Base-by-base conservation (phyloP, 2,888 invertebrate species). In the Lithophane semibrunnea region DNA sequence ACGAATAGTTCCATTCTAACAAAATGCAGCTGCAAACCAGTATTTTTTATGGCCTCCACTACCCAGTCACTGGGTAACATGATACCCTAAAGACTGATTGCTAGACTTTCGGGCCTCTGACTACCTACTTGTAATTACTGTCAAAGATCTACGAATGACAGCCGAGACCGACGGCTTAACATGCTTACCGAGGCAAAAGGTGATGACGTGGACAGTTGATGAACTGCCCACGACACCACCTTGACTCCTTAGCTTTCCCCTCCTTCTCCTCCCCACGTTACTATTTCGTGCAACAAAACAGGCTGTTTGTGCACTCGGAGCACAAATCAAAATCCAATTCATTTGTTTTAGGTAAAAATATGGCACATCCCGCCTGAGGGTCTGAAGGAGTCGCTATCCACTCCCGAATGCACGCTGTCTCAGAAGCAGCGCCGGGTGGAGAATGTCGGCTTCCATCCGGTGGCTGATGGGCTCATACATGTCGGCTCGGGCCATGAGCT, bases 371-470 rank as follows among this genome's bases (percentile, higher is more conserved):
- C 99, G 16, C 98, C 98, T 77, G 97, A 97, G 85, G 98, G 98
- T 0, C 93, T 99, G 76, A 98, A 98, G 91, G 98, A 98, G 92
- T 98, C 98, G 0, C 94, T 98, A 0, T 97, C 98, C 58, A 98
- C 98, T 88, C 97, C 98, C 0, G 98, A 98, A 92, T 98, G 98
- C 90, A 98, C 98, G 3, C 97, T 99, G 88, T 98, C 98, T 1
- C 98, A 98, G 90, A 98, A 98, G 88, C 98, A 99, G 94, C 97
- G 98, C 44, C 97, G 99, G 76, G 98, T 99, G 1, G 99, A 99
- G 94, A 98, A 98, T 49, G 98, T 99, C 0, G 98, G 98, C 47
- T 99, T 99, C 95, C 99, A 99, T 94, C 99, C 99, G 0, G 98
- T 98, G 13, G 99, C 99, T 5, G 99, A 99, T 92, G 98, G 98